phyloP scores from a whole-genome alignment of 1,140 invertebrate genomes.

The Pemphigus obesinymphae region DNA sequence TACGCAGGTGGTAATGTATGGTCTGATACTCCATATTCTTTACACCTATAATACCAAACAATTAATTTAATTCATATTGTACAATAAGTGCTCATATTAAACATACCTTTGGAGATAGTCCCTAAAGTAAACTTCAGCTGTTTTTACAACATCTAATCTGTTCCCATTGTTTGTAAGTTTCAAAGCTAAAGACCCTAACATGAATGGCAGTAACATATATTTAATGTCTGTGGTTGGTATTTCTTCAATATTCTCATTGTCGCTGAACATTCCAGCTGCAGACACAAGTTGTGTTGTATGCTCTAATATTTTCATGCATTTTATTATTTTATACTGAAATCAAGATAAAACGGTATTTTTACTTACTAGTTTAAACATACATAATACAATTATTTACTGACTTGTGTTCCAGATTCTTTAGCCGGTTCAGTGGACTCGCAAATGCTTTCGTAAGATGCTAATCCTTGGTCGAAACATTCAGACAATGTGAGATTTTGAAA shows the following conservation, averaged over 20 bases:
- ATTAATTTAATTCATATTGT: neutral
- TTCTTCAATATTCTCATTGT: conserved; percentile 83
- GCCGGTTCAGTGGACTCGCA: conserved; percentile 57
- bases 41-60: conserved; percentile 51
- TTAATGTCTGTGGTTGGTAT: conserved; percentile 77
- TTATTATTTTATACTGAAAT: conserved; percentile 62
- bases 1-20: conserved; percentile 54
- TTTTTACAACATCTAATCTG: conserved; percentile 63
- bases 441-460: conserved; percentile 57
- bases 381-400: conserved; percentile 45
- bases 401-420: conserved; percentile 59
- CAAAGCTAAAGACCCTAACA: conserved; percentile 70
- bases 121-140: conserved; percentile 76
- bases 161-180: conserved; percentile 61
- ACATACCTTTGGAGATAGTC: conserved; percentile 68
- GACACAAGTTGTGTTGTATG: conserved; percentile 73
- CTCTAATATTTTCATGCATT: conserved; percentile 68
- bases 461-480: conserved; percentile 60
- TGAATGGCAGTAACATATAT: conserved; percentile 74
- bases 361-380: neutral
- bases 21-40: conserved; percentile 70
- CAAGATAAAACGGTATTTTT: conserved; percentile 30
- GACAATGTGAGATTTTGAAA: conserved; percentile 50
- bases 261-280: conserved; percentile 73
- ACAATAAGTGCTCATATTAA: too few species aligned